Conservation (phyloP, 2,888 invertebrate species). For the Euzetes globulus region DNA sequence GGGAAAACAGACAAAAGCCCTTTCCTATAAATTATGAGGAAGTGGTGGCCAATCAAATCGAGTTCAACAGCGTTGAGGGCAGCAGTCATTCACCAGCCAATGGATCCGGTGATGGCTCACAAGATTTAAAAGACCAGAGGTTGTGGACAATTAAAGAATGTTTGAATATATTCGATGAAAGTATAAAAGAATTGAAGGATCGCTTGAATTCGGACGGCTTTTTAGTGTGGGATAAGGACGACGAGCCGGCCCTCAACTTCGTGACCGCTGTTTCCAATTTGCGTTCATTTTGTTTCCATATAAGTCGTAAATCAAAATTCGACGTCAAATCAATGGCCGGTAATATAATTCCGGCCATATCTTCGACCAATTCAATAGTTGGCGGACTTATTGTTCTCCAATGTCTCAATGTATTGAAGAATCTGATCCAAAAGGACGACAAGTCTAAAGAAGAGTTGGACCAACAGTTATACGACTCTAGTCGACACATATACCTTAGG, state of each 20-base stretch:
- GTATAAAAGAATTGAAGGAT: constrained; percentile 56
- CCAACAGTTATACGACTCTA: background rate
- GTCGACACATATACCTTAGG: constrained; percentile 22
- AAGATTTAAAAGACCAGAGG: constrained; percentile 61
- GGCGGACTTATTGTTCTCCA: constrained; percentile 91
- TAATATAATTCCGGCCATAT: constrained; percentile 98
- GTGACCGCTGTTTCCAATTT: constrained; percentile 92
- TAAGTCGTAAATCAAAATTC: constrained; percentile 38
- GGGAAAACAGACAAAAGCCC: constrained; percentile 79
- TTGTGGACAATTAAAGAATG: constrained; percentile 73
- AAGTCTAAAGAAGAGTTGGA: constrained; percentile 23
- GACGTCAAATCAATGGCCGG: constrained; percentile 75
- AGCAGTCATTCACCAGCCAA: constrained; percentile 51
- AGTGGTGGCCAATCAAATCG: background rate
- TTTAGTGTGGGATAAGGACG: constrained; percentile 96
- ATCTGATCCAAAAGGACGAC: constrained; percentile 24
- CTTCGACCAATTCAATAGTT: constrained; percentile 95
- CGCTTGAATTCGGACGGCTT: constrained; percentile 43
- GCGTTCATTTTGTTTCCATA: constrained; percentile 60
- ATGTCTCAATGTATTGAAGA: constrained; percentile 63
- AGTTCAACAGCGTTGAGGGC: constrained; percentile 44
- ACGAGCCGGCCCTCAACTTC: constrained; percentile 85
- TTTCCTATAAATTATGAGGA: constrained; percentile 58
- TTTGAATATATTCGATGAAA: constrained; percentile 60
- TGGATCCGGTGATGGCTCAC: constrained; percentile 47